Conservation (phyloP, 2,113 vertebrate species). For the Cottus gobio region DNA sequence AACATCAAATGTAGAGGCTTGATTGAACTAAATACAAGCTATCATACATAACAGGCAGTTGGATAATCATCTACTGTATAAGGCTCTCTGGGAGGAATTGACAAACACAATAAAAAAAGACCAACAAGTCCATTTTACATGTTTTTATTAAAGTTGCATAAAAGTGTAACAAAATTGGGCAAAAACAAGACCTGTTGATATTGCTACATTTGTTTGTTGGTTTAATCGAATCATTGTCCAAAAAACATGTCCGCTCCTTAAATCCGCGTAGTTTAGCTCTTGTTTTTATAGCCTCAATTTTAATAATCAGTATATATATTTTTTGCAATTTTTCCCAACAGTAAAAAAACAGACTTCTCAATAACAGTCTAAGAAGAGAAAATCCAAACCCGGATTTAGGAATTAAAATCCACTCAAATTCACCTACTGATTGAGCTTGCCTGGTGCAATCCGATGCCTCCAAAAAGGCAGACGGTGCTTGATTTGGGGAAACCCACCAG, state of each 20-base stretch:
- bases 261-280: constrained; percentile 65
- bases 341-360: constrained; percentile 75
- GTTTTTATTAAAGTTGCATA: constrained; percentile 89
- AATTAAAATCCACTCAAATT: constrained; percentile 73
- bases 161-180: constrained; percentile 87
- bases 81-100: neutral
- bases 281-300: constrained; percentile 63
- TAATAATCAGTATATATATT: constrained; percentile 56
- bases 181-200: constrained; percentile 83
- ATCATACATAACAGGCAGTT: neutral
- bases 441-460: constrained; percentile 32
- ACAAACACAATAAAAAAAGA: neutral
- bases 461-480: constrained; percentile 1
- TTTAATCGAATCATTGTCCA: constrained; percentile 70
- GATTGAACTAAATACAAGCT: neutral
- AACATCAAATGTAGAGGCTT: neutral
- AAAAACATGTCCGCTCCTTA: constrained; percentile 58
- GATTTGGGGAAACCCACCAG: constrained; percentile 31
- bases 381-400: constrained; percentile 72
- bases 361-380: constrained; percentile 79
- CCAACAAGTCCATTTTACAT: constrained; percentile 65
- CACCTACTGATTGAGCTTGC: constrained; percentile 61
- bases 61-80: neutral
- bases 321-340: constrained; percentile 74
- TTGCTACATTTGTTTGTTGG: constrained; percentile 83